These are phyloP conservation scores for Conopomorpha cramerella DNA, from an alignment of 1,140 invertebrate genomes.

Conservation along the genomic window DNA sequence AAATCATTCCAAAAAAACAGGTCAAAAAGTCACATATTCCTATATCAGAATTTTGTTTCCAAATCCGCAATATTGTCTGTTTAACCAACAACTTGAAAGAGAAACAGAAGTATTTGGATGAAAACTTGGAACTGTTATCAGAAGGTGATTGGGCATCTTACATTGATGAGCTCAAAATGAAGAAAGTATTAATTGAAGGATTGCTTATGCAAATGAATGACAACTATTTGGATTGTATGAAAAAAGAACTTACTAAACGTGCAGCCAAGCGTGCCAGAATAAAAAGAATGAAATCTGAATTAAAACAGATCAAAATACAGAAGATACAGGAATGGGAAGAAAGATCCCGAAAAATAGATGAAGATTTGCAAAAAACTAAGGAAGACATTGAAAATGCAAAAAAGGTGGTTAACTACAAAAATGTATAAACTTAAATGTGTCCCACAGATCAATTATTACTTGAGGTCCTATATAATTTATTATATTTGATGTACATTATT, in stretches of 20 bases:
- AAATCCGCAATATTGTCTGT: slow-evolving; percentile 32
- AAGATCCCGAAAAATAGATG: slow-evolving; percentile 63
- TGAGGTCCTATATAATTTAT: too few relatives aligned
- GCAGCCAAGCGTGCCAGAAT: slow-evolving; percentile 61
- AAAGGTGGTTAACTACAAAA: slow-evolving; percentile 61
- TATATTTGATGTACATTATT: too few relatives aligned
- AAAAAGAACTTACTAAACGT: slow-evolving; percentile 55
- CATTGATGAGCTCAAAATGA: slow-evolving; percentile 41
- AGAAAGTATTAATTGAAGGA: slow-evolving; percentile 50
- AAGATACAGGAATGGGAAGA: slow-evolving; percentile 37
- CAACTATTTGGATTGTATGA: slow-evolving; percentile 42
- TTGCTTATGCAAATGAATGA: slow-evolving; percentile 42
- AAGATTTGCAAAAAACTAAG: slow-evolving; percentile 64
- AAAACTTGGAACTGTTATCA: too few relatives aligned
- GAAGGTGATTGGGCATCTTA: slow-evolving; percentile 60
- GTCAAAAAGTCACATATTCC: slow-evolving; percentile 8
- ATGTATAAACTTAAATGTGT: too few relatives aligned
- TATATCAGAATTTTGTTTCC: slow-evolving; percentile 29
- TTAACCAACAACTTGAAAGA: slow-evolving; percentile 52
- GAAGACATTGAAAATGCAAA: slow-evolving; percentile 66
- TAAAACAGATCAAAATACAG: slow-evolving; percentile 42
- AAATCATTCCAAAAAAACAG: slow-evolving; percentile 8
- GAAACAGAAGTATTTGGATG: slow-evolving; percentile 40
- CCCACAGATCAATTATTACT: too few relatives aligned
- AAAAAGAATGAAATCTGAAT: slow-evolving; percentile 47